phyloP scores from a whole-genome alignment of 2,113 vertebrate genomes.

The Zosterops hypoxanthus region DNA sequence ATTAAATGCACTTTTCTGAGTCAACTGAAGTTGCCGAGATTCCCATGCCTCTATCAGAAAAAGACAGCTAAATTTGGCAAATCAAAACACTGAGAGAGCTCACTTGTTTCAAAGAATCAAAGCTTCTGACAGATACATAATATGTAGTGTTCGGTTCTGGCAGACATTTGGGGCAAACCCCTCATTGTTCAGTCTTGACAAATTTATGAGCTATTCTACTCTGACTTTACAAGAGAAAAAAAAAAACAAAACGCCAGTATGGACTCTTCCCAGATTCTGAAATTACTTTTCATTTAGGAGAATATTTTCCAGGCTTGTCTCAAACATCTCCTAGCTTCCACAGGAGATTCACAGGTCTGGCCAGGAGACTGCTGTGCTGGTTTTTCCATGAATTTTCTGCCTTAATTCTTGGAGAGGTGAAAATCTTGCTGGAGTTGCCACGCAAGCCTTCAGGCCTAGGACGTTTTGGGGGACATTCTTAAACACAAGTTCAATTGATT shows the following conservation, averaged over 20 bases:
- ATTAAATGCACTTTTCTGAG: not conserved
- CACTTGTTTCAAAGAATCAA: not conserved
- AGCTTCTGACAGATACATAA: not conserved
- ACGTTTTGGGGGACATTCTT: not conserved
- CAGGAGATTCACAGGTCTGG: not conserved
- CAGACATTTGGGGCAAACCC: not conserved
- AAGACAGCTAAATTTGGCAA: not conserved
- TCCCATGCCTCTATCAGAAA: not conserved
- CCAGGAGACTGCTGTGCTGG: not conserved
- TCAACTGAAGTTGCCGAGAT: not conserved
- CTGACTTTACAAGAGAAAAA: not conserved
- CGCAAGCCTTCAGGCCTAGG: not conserved
- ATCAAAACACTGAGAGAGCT: not conserved
- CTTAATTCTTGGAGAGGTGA: not conserved
- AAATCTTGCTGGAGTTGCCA: not conserved
- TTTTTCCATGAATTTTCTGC: not conserved
- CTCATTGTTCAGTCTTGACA: not conserved
- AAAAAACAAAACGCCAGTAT: fast-evolving
- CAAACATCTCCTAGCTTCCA: not conserved
- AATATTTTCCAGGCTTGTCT: not conserved
- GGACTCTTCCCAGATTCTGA: not conserved
- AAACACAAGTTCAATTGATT: not conserved
- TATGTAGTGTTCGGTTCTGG: not conserved
- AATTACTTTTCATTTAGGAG: not conserved
- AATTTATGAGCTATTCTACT: not conserved